Evolutionary conservation across 2,888 invertebrate genomes (phyloP).

Genomic region (Rhamphomyia laevipes): DNA sequence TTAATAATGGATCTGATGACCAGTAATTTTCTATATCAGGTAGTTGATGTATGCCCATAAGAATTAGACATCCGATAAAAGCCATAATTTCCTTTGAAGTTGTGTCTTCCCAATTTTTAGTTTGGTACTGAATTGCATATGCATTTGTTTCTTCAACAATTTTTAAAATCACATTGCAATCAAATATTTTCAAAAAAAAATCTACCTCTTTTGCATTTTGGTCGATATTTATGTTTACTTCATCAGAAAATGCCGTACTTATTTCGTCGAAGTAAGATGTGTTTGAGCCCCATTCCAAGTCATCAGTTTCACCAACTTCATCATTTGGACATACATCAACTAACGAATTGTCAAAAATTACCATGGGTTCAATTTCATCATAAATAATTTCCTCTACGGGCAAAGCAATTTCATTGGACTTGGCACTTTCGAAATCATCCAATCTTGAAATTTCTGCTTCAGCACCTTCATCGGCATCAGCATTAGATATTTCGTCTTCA

Average conservation of each 20-base stretch:
- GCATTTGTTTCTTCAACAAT: neutral
- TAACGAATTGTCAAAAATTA: neutral
- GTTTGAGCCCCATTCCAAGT: neutral
- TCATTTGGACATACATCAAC: neutral
- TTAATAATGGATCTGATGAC: neutral
- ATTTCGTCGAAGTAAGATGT: neutral
- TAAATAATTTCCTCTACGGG: neutral
- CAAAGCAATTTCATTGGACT: neutral
- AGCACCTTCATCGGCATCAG: neutral
- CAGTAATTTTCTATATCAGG: neutral
- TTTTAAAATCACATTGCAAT: neutral
- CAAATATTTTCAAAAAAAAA: neutral
- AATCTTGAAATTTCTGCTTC: neutral
- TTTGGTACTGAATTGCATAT: neutral
- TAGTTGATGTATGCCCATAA: neutral
- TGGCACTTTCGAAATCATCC: neutral
- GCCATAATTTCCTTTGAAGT: neutral
- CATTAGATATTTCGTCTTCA: neutral
- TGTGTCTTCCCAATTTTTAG: neutral
- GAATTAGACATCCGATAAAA: neutral
- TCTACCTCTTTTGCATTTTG: neutral
- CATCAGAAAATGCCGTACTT: neutral
- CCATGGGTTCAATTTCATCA: slow-evolving; percentile 1
- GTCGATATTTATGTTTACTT: neutral
- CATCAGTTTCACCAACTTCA: neutral